Evolutionary conservation across 2,113 vertebrate species (phyloP).

Genomic region (Entelurus aequoreus): DNA sequence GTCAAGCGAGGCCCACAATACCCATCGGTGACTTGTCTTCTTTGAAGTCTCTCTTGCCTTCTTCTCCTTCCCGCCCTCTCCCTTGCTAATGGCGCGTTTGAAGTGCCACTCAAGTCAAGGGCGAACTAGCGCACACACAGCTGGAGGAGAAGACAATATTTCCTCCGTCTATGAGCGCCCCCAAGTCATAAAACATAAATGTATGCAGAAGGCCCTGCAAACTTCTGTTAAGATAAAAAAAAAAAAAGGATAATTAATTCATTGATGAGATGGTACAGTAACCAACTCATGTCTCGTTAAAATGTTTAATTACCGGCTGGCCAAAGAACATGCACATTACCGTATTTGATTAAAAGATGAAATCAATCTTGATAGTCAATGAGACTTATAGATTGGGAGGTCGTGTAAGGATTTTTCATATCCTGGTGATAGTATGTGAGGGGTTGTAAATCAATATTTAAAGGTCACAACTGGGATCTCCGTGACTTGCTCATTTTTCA

Average conservation of each 20-base stretch:
- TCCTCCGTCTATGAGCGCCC: conserved; percentile 10
- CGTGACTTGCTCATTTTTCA: no score
- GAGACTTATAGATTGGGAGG: conserved; percentile 1
- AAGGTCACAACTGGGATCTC: conserved; percentile 9
- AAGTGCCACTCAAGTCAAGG: conserved; percentile 69
- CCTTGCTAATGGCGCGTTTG: conserved; percentile 54
- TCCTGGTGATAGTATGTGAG: conserved; percentile 4
- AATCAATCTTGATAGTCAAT: background rate
- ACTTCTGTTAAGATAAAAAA: background rate
- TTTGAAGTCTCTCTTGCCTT: conserved; percentile 45
- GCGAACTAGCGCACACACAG: conserved; percentile 47
- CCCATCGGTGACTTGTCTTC: conserved; percentile 51
- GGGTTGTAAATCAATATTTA: conserved; percentile 29
- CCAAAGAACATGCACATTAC: conserved; percentile 3
- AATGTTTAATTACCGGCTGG: background rate
- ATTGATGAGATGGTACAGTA: background rate
- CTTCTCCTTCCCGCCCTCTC: conserved; percentile 22
- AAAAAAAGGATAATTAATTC: no score
- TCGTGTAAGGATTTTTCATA: conserved; percentile 28
- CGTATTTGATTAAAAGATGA: background rate
- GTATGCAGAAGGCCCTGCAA: background rate
- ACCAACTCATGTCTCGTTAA: background rate
- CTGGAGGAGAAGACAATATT: conserved; percentile 28
- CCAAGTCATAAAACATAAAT: conserved; percentile 4
- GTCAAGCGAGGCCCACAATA: conserved; percentile 39